Evolutionary conservation across 2,113 vertebrate species (phyloP), one percentile per base, ranked within the genome.

Genomic region (Corythoichthys intestinalis): DNA sequence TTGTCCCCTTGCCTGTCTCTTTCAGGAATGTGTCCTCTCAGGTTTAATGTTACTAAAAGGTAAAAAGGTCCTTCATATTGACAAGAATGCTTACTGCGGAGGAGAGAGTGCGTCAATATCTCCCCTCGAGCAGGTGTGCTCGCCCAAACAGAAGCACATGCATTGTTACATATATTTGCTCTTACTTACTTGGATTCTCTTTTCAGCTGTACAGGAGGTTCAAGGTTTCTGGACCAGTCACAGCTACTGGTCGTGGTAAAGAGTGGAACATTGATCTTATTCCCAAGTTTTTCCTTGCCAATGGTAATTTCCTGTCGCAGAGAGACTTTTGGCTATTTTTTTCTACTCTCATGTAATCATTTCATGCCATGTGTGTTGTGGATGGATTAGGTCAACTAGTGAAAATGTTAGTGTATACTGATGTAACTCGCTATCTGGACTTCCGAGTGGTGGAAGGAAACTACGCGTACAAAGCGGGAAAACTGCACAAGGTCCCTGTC

Each of bases 381-480:
- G 34, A 61, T 71, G 39, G 84, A 86, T n/a, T 76, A 98, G 96
- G 94, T 81, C 92, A 94, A 66, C 82, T 99, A 87, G 95, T 99
- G 58, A 96, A 95, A 88, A 96, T 98, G 91, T 81, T 99, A 87
- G 84, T 98, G 69, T 93, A 93, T 81, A 98, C 96, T 28, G 95
- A 96, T 75, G 96, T 98, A n/a, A 99, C 96, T 44, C 94, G 94
- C 4, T 99, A 98, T 80, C 71, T 99, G 87, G 97, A 99, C 90
- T 98, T 99, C 87, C 98, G 98, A 89, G 94, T 97, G n/a, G 91
- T 95, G 3, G 94, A 96, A 80, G 95, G 95, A 38, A 98, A 94
- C 80, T 99, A 93, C 0, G 93, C 96, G 10, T 98, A 94, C 86
- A 96, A 94, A 82, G 93, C 93, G 67, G 96, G 96, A 0, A 96